These are phyloP conservation scores for Ataeniobius toweri DNA, from an alignment of 2,797 vertebrate genomes.

Conservation along the genomic window DNA sequence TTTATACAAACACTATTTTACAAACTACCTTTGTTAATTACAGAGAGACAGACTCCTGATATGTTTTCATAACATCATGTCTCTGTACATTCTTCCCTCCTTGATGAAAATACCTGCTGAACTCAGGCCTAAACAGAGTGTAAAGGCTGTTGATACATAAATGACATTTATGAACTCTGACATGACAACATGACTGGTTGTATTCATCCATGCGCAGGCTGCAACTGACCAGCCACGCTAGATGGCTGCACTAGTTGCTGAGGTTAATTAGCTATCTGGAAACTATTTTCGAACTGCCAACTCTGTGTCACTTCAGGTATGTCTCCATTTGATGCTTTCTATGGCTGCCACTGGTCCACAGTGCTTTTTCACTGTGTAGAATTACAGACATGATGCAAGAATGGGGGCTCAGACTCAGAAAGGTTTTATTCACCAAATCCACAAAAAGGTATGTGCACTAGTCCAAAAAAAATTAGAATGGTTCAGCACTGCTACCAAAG, in stretches of 20 bases:
- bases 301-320: slow-evolving; percentile 83
- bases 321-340: slow-evolving; percentile 77
- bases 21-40: slow-evolving; percentile 52
- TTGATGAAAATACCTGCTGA: slow-evolving; percentile 67
- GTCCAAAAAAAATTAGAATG: slow-evolving; percentile 18
- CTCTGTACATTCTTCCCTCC: slow-evolving; percentile 31
- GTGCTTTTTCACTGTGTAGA: slow-evolving; percentile 64
- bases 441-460: slow-evolving; percentile 33
- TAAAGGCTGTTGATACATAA: slow-evolving; percentile 50
- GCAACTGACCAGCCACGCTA: slow-evolving; percentile 60
- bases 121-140: slow-evolving; percentile 70
- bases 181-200: slow-evolving; percentile 77
- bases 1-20: slow-evolving; percentile 23
- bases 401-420: slow-evolving; percentile 47
- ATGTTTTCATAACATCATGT: slow-evolving; percentile 60
- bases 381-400: slow-evolving; percentile 68
- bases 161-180: slow-evolving; percentile 76
- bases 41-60: slow-evolving; percentile 28
- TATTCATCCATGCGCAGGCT: slow-evolving; percentile 67
- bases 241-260: slow-evolving; percentile 55
- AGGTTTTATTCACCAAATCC: slow-evolving; percentile 46
- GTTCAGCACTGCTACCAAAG: neutral
- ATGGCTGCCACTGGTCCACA: slow-evolving; percentile 66
- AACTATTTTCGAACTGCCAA: slow-evolving; percentile 78
- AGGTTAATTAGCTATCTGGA: slow-evolving; percentile 83